Evolutionary conservation across 1,140 invertebrate species (phyloP).

Genomic region (Caenorhabditis tropicalis): DNA sequence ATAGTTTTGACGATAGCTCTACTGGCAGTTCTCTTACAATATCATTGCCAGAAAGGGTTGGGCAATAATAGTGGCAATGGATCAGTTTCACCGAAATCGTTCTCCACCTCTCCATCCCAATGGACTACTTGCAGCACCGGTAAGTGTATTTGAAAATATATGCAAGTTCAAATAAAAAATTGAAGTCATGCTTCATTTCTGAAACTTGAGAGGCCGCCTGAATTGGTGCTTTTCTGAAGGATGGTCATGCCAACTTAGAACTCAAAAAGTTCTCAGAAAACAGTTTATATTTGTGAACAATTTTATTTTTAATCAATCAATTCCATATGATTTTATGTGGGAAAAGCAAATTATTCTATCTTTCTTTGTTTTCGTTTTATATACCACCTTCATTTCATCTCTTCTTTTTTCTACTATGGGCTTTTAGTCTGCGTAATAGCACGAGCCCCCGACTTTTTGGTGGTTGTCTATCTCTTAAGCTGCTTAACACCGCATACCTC

Average conservation of each 20-base stretch:
- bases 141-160: not conserved
- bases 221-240: too few species aligned
- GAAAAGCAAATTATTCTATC: too few species aligned
- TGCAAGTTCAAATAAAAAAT: too few species aligned
- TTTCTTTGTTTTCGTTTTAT: not conserved
- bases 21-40: conserved; percentile 48
- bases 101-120: conserved; percentile 40
- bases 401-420: not conserved
- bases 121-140: conserved; percentile 51
- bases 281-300: too few species aligned
- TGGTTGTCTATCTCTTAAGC: not conserved
- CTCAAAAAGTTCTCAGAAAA: too few species aligned
- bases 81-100: conserved; percentile 4
- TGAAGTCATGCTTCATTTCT: too few species aligned
- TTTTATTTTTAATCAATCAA: too few species aligned
- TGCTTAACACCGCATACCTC: not conserved
- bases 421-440: not conserved
- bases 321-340: too few species aligned
- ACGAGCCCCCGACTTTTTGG: not conserved
- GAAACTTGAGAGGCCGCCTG: too few species aligned
- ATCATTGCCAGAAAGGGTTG: conserved; percentile 37
- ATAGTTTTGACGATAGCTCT: conserved; percentile 37
- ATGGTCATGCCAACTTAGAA: too few species aligned
- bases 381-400: not conserved
- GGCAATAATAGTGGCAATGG: not conserved